Evolutionary conservation across 1,140 invertebrate species (phyloP).

Genomic region (Nasonia giraulti): DNA sequence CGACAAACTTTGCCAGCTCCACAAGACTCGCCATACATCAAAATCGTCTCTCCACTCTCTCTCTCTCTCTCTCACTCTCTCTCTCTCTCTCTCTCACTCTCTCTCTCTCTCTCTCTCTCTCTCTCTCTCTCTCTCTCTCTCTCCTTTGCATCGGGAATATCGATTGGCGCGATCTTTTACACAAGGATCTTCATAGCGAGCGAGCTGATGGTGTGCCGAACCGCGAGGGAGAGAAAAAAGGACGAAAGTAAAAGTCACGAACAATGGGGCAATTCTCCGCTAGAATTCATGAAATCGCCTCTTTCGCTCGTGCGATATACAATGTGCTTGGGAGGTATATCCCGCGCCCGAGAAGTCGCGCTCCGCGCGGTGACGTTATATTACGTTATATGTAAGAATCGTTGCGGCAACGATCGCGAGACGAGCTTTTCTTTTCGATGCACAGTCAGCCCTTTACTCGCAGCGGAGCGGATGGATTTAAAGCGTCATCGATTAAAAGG

Average conservation of each 20-base stretch:
- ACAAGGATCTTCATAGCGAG: background rate
- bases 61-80: too few relatives aligned
- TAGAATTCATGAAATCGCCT: constrained; percentile 46
- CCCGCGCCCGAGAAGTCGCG: background rate
- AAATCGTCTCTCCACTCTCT: background rate
- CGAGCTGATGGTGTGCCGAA: too few relatives aligned
- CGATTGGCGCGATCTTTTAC: background rate
- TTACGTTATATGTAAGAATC: too few relatives aligned
- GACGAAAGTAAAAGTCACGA: constrained; percentile 45
- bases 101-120: too few relatives aligned
- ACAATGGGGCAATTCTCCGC: constrained; percentile 42
- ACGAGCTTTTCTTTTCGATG: background rate
- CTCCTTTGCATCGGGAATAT: background rate
- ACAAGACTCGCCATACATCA: background rate
- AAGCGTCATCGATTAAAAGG: background rate
- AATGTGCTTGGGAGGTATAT: constrained; percentile 12
- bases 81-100: too few relatives aligned
- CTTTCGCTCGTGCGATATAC: background rate
- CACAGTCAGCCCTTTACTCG: background rate
- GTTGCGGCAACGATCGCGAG: background rate
- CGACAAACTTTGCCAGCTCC: background rate
- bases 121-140: background rate
- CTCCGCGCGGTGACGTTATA: background rate
- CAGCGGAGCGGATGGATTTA: background rate
- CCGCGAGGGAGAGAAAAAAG: background rate